Conservation (phyloP, 2,888 invertebrate species). For the Caenorhabditis doughertyi region DNA sequence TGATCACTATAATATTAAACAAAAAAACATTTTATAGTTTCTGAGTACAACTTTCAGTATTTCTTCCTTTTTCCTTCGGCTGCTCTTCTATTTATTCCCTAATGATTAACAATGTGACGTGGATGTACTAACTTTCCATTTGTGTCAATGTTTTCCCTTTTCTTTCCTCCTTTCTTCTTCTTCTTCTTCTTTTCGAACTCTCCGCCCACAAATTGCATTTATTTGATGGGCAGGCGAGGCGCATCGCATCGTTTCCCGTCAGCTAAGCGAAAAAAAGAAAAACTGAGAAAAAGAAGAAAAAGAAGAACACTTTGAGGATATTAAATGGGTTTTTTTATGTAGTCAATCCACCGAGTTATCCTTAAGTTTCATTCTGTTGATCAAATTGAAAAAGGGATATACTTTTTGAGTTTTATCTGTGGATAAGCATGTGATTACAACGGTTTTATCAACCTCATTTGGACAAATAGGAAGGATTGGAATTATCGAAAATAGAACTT, state of each 20-base stretch:
- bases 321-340: constrained; percentile 48
- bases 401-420: background rate
- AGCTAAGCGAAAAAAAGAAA: constrained; percentile 38
- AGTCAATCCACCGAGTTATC: constrained; percentile 9
- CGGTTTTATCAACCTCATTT: too few relatives aligned
- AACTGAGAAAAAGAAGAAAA: constrained; percentile 39
- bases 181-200: constrained; percentile 47
- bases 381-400: background rate
- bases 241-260: constrained; percentile 55
- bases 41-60: background rate
- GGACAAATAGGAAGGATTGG: too few relatives aligned
- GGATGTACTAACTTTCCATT: constrained; percentile 27
- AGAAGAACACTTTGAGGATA: constrained; percentile 41
- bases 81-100: constrained; percentile 30
- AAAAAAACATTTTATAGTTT: background rate
- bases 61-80: background rate
- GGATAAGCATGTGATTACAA: too few relatives aligned
- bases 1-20: background rate
- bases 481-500: too few relatives aligned
- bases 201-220: constrained; percentile 62
- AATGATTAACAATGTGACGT: constrained; percentile 39
- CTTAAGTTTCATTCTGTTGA: background rate
- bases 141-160: constrained; percentile 16
- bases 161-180: constrained; percentile 12
- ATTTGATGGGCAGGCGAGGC: constrained; percentile 55